Base-by-base conservation (phyloP, 2,797 vertebrate species). In the Aphelocoma californica region DNA sequence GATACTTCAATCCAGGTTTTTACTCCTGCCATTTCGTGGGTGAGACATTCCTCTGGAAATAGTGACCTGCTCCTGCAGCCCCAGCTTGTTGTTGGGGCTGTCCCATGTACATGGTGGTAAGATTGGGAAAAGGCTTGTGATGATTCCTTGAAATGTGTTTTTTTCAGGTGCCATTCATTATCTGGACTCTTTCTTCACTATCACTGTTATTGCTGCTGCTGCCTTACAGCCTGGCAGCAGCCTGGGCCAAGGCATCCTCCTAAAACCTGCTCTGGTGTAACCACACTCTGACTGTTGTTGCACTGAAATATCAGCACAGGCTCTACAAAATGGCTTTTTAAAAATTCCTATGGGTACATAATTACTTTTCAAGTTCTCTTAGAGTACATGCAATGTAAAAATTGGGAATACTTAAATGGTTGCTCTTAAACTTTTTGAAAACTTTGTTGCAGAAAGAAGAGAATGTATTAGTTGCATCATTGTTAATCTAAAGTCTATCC, bases 351-450 rank as follows among this genome's bases (percentile, higher is more conserved):
- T 28, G 11, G 32, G 19, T 14, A 6, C 54, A 4, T 51, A 32
- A 67, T 81, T 66, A 11, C 11, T 88, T 86, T 74, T 47, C 48
- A 47, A 67, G 64, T 45, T 90, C 32, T 42, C 31, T 86, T 62
- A 79, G 62, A 92, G 31, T 19, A 73, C 7, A 62, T 57, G 66
- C 66, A 20, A 2, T 14, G 15, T 48, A 82, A 83, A 78, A 87
- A 93, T 62, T 71, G 77, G 92, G 48, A 93, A 83, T 90, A 80
- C 50, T 34, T 86, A 80, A 94, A 61, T 58, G 79, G 61, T 56
- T 75, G 71, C 83, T 91, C 54, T 54, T 88, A 75, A 87, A 88
- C 71, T 28, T 79, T 70, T 60, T 34, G 44, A 48, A 72, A 69
- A 91, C 50, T 91, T 97, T 77, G 36, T 20, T 61, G 58, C 29